Evolutionary conservation across 2,113 vertebrate genomes (phyloP), one percentile per base, ranked within the genome.

Genomic region (Maylandia zebra): DNA sequence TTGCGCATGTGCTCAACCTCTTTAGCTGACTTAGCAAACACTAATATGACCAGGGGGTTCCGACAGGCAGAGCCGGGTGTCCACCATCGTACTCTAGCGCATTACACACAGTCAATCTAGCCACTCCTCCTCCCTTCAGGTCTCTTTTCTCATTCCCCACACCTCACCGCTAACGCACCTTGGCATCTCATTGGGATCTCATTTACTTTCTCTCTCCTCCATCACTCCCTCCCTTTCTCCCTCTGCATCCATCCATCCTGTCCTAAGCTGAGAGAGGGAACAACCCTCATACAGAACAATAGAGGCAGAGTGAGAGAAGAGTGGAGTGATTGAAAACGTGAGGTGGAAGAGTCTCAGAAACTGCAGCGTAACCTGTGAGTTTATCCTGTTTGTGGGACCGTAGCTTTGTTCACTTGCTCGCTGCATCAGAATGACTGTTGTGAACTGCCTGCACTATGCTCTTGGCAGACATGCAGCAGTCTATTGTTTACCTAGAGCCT

Each of bases 181-280:
- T 96, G 96, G 94, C 96, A 96, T 96, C 95, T 96, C 95, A 96
- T 97, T 88, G 94, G 92, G 94, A 93, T 96, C 95, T 95, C 95
- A 95, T 96, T 96, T 96, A 95, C 94, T 93, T 86, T 90, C 83
- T 86, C 69, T 34, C 50, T 78, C 50, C 61, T 43, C 74, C 61
- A 74, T 11, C 79, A 19, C 30, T 12, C 50, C 12, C 83, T 43
- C 71, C 71, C 22, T 57, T 53, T 66, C 78, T 48, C 30, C 43
- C 64, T 52, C 82, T 64, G 32, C 90, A 83, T 87, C 81, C 91
- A 87, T 93, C 91, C 86, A 32, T 83, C 89, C 91, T 88, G 91
- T 89, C 78, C 78, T 81, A 83, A 82, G 82, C 64, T 10, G 36
- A 50, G 76, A 61, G 84, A 78, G 85, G 86, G 85, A 82, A 59